phyloP scores from a whole-genome alignment of 1,140 invertebrate genomes.

The Carcinoscorpius rotundicauda region DNA sequence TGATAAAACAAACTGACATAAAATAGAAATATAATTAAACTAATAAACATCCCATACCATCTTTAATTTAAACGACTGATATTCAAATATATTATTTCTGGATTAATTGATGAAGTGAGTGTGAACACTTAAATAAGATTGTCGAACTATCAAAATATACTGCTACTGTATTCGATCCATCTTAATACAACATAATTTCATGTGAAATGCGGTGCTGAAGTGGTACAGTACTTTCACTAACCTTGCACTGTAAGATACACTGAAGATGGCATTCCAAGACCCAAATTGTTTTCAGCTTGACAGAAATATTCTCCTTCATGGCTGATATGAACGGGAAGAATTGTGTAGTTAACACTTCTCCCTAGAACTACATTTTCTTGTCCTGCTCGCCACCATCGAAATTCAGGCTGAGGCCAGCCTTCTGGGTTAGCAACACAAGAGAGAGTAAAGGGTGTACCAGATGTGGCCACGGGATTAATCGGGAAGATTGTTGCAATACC shows the following conservation, averaged over 20 bases:
- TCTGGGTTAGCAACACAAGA: conserved; percentile 73
- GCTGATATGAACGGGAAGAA: conserved; percentile 62
- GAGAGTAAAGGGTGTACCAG: conserved; percentile 66
- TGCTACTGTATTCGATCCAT: too few species aligned
- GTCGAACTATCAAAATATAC: too few species aligned
- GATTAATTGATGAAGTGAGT: too few species aligned
- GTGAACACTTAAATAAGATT: too few species aligned
- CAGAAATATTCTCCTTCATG: conserved; percentile 82
- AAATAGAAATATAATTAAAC: too few species aligned
- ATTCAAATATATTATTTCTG: too few species aligned
- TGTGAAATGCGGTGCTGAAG: too few species aligned
- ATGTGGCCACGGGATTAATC: conserved; percentile 65
- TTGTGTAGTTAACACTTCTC: conserved; percentile 66
- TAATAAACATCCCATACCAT: too few species aligned
- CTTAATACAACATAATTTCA: too few species aligned
- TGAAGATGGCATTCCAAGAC: conserved; percentile 64
- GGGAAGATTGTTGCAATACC: conserved; percentile 70
- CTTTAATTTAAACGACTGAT: too few species aligned
- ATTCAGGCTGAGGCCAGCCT: conserved; percentile 76
- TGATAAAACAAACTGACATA: too few species aligned
- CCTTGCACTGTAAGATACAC: conserved; percentile 64
- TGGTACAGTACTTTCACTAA: not conserved
- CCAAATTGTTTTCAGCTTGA: conserved; percentile 75
- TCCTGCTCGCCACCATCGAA: conserved; percentile 69
- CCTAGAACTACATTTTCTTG: conserved; percentile 45